Conservation (phyloP, 2,888 invertebrate genomes). For the Nipponacmea schrenckii region DNA sequence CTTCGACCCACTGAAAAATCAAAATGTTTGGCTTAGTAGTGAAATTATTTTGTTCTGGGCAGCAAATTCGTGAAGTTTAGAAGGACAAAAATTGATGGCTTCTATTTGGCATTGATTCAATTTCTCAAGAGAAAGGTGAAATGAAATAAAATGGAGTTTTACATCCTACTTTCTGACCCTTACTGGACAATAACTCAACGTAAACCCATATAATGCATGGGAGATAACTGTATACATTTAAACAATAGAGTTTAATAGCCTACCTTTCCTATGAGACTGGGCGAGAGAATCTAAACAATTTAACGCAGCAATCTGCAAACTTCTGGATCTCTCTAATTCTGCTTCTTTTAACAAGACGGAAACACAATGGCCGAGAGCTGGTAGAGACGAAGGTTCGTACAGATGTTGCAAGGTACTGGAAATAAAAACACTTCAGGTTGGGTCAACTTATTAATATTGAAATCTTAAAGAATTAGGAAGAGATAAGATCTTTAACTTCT, state of each 20-base stretch:
- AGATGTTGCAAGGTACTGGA: slow-evolving; percentile 50
- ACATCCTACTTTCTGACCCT: too few species aligned
- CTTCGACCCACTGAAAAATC: slow-evolving; percentile 15
- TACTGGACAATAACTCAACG: too few species aligned
- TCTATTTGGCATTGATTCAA: too few species aligned
- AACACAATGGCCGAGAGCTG: slow-evolving; percentile 57
- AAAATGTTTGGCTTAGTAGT: too few species aligned
- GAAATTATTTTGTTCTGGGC: too few species aligned
- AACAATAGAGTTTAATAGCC: slow-evolving; percentile 20
- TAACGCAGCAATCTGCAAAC: slow-evolving; percentile 50
- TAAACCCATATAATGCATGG: too few species aligned
- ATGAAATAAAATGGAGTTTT: too few species aligned
- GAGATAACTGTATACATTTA: too few species aligned
- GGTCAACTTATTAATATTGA: background rate
- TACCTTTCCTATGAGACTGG: slow-evolving; percentile 52
- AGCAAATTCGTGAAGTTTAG: too few species aligned
- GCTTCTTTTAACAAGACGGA: slow-evolving; percentile 49
- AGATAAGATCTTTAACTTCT: too few species aligned
- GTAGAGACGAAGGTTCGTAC: slow-evolving; percentile 48
- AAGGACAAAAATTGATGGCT: too few species aligned
- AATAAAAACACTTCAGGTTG: slow-evolving; percentile 3
- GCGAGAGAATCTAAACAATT: slow-evolving; percentile 47
- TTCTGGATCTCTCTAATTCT: slow-evolving; percentile 45
- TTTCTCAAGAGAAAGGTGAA: too few species aligned
- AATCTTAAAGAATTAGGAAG: background rate